Conservation (phyloP, 2,797 vertebrate genomes). For the Onychomys arenicola region DNA sequence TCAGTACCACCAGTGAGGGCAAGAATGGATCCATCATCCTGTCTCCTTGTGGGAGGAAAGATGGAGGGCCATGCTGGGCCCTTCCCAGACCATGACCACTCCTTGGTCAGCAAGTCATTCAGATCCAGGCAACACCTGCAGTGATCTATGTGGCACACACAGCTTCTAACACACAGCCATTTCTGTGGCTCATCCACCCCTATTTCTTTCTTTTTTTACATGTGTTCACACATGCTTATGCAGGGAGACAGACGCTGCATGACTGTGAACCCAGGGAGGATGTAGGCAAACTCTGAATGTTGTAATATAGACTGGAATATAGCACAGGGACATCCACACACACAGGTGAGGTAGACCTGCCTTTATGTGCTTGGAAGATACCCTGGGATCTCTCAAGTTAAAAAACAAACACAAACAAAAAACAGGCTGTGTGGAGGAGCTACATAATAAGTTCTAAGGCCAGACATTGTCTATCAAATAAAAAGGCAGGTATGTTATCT, state of each 20-base stretch:
- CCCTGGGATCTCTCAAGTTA: background rate
- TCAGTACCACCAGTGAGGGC: background rate
- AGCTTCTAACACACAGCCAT: background rate
- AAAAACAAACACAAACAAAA: background rate
- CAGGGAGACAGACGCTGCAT: background rate
- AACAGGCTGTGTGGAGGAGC: background rate
- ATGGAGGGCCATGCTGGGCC: background rate
- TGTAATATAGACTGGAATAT: background rate
- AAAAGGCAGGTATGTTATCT: background rate
- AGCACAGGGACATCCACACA: background rate
- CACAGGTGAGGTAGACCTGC: background rate
- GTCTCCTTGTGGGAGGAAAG: background rate
- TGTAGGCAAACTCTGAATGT: background rate
- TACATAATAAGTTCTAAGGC: background rate
- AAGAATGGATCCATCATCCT: background rate
- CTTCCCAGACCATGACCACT: background rate
- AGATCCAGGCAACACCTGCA: rapidly evolving
- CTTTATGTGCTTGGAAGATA: background rate
- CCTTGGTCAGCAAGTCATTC: background rate
- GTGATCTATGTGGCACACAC: background rate
- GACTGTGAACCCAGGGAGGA: background rate
- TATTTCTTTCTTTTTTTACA: no score
- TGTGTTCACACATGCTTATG: background rate
- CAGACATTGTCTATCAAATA: background rate
- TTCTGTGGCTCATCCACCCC: background rate